Conservation (phyloP, 2,888 invertebrate species). For the Itoplectis maculator region DNA sequence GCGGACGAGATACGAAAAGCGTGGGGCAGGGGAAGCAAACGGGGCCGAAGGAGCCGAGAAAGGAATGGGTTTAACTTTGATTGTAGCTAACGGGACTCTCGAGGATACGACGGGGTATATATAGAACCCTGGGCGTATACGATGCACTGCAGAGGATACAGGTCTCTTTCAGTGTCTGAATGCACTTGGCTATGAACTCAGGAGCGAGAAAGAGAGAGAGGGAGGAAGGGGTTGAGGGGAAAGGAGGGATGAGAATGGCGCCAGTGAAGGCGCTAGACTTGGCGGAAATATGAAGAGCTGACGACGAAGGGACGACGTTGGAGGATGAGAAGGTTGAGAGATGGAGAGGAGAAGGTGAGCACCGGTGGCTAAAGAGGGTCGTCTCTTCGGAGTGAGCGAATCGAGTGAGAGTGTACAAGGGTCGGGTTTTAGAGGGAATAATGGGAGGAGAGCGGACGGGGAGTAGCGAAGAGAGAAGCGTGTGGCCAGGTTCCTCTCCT, state of each 20-base stretch:
- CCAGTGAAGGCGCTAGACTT: slow-evolving; percentile 25
- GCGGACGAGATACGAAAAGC: slow-evolving; percentile 7
- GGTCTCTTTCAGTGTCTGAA: slow-evolving; percentile 33
- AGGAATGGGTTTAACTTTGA: slow-evolving; percentile 81
- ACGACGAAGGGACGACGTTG: slow-evolving; percentile 52
- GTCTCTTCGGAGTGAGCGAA: slow-evolving; percentile 50
- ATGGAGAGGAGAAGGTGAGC: slow-evolving; percentile 5
- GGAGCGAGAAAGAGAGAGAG: slow-evolving; percentile 70
- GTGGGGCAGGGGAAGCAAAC: background rate
- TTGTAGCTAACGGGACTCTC: slow-evolving; percentile 82
- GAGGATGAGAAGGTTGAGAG: slow-evolving; percentile 39
- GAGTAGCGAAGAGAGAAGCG: slow-evolving; percentile 27
- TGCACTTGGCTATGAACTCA: slow-evolving; percentile 53
- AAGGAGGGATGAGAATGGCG: slow-evolving; percentile 39
- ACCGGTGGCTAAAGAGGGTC: slow-evolving; percentile 29
- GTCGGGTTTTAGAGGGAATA: slow-evolving; percentile 24
- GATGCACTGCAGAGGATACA: slow-evolving; percentile 40
- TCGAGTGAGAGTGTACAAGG: slow-evolving; percentile 38
- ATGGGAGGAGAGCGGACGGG: background rate
- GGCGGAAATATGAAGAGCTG: slow-evolving; percentile 60
- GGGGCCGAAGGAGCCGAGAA: background rate
- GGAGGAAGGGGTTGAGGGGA: slow-evolving; percentile 67
- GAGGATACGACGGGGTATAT: slow-evolving; percentile 73
- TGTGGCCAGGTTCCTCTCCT: slow-evolving; percentile 37
- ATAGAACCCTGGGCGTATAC: slow-evolving; percentile 29